Conservation (phyloP, 2,113 vertebrate genomes). For the Lepus timidus region DNA sequence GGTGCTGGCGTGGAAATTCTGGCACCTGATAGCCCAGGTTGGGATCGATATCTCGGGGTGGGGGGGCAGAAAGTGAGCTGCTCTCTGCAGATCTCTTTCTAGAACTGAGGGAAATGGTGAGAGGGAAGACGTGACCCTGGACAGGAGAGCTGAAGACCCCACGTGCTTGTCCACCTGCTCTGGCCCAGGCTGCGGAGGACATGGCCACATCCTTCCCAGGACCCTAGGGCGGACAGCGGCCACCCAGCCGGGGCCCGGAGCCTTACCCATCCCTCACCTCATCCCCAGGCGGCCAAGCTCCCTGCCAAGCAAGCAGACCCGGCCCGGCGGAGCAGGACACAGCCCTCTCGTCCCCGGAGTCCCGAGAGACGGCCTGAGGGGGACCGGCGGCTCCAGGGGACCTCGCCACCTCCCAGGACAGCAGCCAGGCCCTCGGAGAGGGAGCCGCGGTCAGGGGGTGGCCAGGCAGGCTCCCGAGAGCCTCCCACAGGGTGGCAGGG, state of each 20-base stretch:
- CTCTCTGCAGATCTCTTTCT: slow-evolving; percentile 51
- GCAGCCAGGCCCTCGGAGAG: slow-evolving; percentile 66
- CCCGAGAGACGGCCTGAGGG: slow-evolving; percentile 56
- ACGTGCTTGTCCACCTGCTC: background rate
- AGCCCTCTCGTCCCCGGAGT: slow-evolving; percentile 72
- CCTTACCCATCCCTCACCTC: slow-evolving; percentile 11
- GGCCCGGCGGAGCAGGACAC: slow-evolving; percentile 63
- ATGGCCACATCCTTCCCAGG: background rate
- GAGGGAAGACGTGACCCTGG: background rate
- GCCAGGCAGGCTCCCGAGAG: background rate
- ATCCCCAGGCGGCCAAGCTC: slow-evolving; percentile 80
- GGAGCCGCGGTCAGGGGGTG: background rate
- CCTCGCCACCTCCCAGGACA: background rate
- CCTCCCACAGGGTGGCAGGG: slow-evolving; percentile 16
- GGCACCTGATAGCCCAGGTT: slow-evolving; percentile 45
- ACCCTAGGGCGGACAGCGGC: background rate
- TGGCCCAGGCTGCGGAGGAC: background rate
- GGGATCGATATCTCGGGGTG: slow-evolving; percentile 20
- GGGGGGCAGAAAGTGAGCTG: background rate
- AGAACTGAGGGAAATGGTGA: slow-evolving; percentile 9
- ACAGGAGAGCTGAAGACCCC: background rate
- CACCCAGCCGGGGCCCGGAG: background rate
- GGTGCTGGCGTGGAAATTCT: background rate
- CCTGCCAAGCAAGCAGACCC: slow-evolving; percentile 71
- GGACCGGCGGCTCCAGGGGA: background rate